Percentiles rank a stretch among this genome's conserved stretches.
Evolutionary conservation across 1,140 invertebrate genomes (phyloP).

Genomic region (Drosophila insularis): DNA sequence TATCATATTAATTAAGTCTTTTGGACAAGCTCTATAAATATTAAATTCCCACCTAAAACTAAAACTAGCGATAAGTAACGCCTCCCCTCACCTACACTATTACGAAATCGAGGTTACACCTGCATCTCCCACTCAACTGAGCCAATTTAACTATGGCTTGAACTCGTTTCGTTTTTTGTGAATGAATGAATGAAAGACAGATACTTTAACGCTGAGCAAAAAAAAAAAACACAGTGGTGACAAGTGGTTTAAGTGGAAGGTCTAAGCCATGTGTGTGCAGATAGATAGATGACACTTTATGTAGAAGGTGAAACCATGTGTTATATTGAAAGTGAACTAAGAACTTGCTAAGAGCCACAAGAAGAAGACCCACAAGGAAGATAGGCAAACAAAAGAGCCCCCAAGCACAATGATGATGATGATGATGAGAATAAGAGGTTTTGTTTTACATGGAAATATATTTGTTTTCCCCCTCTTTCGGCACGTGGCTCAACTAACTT

Average conservation of each 20-base stretch:
- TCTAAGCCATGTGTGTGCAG: neutral
- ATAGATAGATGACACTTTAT: conserved; percentile 16
- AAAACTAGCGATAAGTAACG: conserved; percentile 27
- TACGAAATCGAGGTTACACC: conserved; percentile 36
- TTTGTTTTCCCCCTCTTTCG: conserved; percentile 23
- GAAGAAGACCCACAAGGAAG: conserved; percentile 41
- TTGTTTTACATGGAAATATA: conserved; percentile 29
- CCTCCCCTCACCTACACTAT: conserved; percentile 30
- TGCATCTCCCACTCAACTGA: conserved; percentile 6
- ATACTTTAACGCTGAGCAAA: conserved; percentile 26
- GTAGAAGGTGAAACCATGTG: conserved; percentile 40
- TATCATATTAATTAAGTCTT: conserved; percentile 31
- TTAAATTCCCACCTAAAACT: conserved; percentile 41
- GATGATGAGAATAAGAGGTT: conserved; percentile 4
- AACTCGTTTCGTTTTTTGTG: conserved; percentile 28
- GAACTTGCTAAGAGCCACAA: conserved; percentile 50
- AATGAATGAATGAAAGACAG: conserved; percentile 25
- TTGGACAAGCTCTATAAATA: conserved; percentile 46
- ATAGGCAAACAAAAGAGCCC: conserved; percentile 27
- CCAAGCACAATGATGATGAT: conserved; percentile 8
- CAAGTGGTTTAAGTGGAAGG: conserved; percentile 51
- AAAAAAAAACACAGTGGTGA: conserved; percentile 20
- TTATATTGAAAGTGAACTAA: conserved; percentile 59
- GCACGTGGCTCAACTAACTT: conserved; percentile 51
- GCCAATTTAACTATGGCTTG: conserved; percentile 32